These are phyloP conservation scores for Kryptopterus vitreolus DNA, from an alignment of 2,797 vertebrate genomes.

Conservation along the genomic window DNA sequence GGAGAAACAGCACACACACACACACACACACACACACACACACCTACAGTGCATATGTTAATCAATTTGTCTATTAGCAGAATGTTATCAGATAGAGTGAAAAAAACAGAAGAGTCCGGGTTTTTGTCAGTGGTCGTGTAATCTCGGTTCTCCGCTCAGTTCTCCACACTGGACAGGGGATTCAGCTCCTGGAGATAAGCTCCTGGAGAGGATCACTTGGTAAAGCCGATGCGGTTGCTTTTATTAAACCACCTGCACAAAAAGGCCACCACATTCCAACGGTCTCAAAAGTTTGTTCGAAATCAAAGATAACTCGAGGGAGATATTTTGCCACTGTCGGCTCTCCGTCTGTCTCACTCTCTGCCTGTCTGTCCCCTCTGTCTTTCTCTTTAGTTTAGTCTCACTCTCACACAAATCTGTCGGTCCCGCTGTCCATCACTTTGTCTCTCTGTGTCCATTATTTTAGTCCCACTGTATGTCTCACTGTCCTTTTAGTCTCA, in stretches of 20 bases:
- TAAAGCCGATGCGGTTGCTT: neutral
- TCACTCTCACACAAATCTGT: no score
- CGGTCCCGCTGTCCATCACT: neutral
- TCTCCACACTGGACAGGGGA: neutral
- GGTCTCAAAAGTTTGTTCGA: neutral
- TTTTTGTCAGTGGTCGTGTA: neutral
- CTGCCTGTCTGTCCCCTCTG: neutral
- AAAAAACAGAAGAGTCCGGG: neutral
- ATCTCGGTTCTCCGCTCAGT: neutral
- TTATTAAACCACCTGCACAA: neutral
- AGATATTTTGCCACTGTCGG: neutral
- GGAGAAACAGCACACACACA: slow-evolving; percentile 8
- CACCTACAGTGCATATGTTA: neutral
- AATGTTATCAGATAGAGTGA: no score
- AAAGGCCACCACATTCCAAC: neutral
- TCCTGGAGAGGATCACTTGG: neutral
- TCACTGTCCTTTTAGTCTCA: neutral
- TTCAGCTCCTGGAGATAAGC: neutral
- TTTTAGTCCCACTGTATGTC: neutral
- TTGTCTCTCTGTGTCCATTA: neutral
- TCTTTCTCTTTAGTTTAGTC: no score
- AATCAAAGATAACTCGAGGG: neutral
- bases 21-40: slow-evolving; percentile 9
- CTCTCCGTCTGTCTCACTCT: neutral
- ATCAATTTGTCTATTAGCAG: no score